Evolutionary conservation across 1,140 invertebrate genomes (phyloP).

Genomic region (Tribolium castaneum): DNA sequence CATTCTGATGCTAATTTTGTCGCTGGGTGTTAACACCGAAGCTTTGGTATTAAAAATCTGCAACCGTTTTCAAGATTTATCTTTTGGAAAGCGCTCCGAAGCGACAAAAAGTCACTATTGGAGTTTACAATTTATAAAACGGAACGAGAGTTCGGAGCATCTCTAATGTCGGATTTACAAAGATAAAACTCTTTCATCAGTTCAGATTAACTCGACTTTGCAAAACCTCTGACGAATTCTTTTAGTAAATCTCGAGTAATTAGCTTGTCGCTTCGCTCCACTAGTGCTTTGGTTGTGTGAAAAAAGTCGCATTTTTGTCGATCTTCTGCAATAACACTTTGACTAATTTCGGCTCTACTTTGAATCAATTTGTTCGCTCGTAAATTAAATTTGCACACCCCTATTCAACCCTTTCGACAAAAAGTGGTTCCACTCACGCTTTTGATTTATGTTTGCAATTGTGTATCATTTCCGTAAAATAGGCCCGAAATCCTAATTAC

Average conservation of each 20-base stretch:
- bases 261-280: conserved; percentile 13
- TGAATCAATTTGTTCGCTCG: not conserved
- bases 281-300: not conserved
- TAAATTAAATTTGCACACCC: not conserved
- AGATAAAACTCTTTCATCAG: conserved; percentile 39
- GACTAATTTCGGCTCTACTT: not conserved
- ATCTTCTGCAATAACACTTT: not conserved
- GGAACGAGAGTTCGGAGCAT: conserved; percentile 3
- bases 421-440: not conserved
- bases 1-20: conserved; percentile 16
- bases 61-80: not conserved
- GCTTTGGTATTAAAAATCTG: not conserved
- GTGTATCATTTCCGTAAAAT: not conserved
- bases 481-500: not conserved
- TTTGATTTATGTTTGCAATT: conserved; percentile 10
- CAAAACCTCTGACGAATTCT: conserved; percentile 35
- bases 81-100: not conserved
- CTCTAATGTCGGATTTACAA: conserved; percentile 28
- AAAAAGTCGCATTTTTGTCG: not conserved
- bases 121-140: conserved; percentile 17
- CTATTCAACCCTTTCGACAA: not conserved
- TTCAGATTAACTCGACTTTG: conserved; percentile 26
- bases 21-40: not conserved
- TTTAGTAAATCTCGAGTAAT: conserved; percentile 40
- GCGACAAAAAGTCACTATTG: not conserved